Evolutionary conservation across 2,888 invertebrate genomes (phyloP).

Genomic region (Platypus cylindrus): DNA sequence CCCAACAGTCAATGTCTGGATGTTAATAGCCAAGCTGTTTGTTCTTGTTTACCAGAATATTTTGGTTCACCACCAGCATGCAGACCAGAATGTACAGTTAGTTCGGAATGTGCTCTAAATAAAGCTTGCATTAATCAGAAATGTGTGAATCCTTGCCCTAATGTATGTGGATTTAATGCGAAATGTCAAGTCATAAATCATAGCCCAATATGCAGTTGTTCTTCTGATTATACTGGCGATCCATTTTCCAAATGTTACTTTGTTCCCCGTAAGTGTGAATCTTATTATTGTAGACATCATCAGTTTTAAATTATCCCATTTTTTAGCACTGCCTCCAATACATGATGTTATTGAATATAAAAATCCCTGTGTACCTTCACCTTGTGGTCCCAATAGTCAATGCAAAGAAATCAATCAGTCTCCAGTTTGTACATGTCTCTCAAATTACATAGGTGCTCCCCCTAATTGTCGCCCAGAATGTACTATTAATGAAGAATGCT

Average conservation of each 20-base stretch:
- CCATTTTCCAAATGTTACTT: conserved; percentile 56
- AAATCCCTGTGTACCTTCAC: conserved; percentile 43
- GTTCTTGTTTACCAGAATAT: conserved; percentile 37
- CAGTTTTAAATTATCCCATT: not conserved
- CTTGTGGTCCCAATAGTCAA: conserved; percentile 45
- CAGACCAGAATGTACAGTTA: conserved; percentile 65
- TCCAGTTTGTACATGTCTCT: conserved; percentile 41
- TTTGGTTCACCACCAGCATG: conserved; percentile 50
- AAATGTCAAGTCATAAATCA: conserved; percentile 38
- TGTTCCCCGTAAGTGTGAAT: conserved; percentile 33
- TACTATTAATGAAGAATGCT: conserved; percentile 41
- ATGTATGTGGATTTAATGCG: conserved; percentile 48
- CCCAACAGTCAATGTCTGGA: conserved; percentile 59
- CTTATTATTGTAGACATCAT: not conserved
- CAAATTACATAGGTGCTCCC: conserved; percentile 39
- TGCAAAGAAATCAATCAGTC: conserved; percentile 39
- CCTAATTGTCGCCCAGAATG: conserved; percentile 46
- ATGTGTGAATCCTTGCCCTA: conserved; percentile 58
- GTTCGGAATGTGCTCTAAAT: conserved; percentile 61
- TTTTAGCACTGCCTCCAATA: conserved; percentile 20
- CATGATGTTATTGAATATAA: conserved; percentile 18
- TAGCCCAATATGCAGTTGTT: conserved; percentile 55
- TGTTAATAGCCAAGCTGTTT: conserved; percentile 36
- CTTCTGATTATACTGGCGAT: conserved; percentile 48
- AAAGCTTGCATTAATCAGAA: conserved; percentile 61